phyloP scores from a whole-genome alignment of 2,113 vertebrate species.

The Bolborhynchus lineola region DNA sequence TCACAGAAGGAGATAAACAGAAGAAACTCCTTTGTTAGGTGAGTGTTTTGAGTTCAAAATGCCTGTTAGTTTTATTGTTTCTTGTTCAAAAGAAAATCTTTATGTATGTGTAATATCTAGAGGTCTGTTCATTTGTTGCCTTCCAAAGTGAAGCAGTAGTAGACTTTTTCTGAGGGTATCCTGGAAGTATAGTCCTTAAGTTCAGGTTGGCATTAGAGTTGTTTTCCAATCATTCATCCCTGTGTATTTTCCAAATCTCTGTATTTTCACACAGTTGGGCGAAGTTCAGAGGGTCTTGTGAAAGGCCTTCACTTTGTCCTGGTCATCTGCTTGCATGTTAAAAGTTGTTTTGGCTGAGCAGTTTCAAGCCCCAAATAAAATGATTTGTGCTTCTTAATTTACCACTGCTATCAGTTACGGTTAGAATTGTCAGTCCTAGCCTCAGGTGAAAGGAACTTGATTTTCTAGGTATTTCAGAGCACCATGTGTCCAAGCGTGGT shows the following conservation, averaged over 20 bases:
- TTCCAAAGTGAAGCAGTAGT: background rate
- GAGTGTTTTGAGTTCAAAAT: background rate
- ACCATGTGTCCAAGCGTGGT: background rate
- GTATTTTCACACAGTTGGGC: background rate
- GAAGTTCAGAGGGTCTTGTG: background rate
- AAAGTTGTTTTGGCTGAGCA: background rate
- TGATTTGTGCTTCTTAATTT: background rate
- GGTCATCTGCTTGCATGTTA: background rate
- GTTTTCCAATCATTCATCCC: background rate
- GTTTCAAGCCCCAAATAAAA: background rate
- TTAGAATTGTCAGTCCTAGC: background rate
- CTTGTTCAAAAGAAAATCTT: background rate
- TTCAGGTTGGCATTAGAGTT: background rate
- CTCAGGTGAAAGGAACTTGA: background rate
- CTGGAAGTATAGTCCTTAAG: background rate
- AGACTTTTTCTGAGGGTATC: background rate
- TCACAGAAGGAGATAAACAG: slow-evolving; percentile 84
- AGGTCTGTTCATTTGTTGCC: background rate
- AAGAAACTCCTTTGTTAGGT: slow-evolving; percentile 86
- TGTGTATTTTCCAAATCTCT: background rate
- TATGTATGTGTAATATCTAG: background rate
- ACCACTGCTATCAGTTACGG: background rate
- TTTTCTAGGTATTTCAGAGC: background rate
- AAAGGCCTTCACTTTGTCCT: background rate
- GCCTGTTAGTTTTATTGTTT: background rate